Conservation (phyloP, 2,113 vertebrate species). For the Eurypyga helias region DNA sequence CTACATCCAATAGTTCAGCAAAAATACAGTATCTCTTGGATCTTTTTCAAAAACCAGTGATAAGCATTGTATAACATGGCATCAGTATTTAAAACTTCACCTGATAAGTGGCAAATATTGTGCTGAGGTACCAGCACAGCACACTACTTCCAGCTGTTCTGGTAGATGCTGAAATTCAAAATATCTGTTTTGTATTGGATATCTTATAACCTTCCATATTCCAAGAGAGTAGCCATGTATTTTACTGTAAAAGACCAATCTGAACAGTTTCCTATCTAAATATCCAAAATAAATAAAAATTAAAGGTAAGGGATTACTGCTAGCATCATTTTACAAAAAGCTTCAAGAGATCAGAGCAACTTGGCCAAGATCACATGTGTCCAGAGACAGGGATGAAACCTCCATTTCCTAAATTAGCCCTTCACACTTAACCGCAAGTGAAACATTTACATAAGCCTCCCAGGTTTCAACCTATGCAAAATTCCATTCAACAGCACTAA, state of each 20-base stretch:
- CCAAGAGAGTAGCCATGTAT: not conserved
- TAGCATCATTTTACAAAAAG: not conserved
- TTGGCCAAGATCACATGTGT: rapidly evolving
- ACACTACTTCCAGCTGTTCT: not conserved
- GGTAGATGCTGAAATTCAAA: not conserved
- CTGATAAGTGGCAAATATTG: not conserved
- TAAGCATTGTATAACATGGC: not conserved
- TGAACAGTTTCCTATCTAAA: not conserved
- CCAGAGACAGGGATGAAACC: not conserved
- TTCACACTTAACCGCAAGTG: not conserved
- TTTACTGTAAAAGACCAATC: not conserved
- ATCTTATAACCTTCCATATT: not conserved
- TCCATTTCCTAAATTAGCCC: not conserved
- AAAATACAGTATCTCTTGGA: not conserved
- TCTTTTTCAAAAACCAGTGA: not conserved
- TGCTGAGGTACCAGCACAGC: not conserved
- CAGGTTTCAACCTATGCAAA: not conserved
- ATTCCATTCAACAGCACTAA: not conserved
- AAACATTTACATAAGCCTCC: not conserved
- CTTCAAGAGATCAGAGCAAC: not conserved
- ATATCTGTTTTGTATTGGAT: not conserved
- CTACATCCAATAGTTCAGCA: not conserved
- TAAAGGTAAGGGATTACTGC: not conserved
- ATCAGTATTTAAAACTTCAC: not conserved
- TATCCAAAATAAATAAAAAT: not conserved